Base-by-base conservation (phyloP, 2,888 invertebrate genomes). In the Calameuta filiformis region DNA sequence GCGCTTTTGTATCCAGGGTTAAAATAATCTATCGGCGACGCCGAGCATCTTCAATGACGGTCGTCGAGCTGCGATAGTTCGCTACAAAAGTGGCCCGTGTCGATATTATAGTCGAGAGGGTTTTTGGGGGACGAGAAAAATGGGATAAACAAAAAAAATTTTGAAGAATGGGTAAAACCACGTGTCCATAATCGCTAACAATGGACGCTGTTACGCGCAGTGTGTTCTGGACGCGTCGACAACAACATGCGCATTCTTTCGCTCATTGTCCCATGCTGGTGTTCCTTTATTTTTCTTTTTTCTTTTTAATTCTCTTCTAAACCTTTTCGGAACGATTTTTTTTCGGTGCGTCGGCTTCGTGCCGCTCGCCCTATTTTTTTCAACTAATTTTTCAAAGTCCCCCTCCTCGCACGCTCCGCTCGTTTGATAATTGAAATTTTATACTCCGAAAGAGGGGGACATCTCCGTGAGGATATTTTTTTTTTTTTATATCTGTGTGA, bases 151-250 rank as follows among this genome's bases (percentile, higher is more conserved):
- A 56, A 56, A 79, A 37, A 73, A 69, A 79, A 33, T 33, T 79
- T 80, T 79, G 79, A 77, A 74, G 80, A 81, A 81, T 81, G 83
- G 84, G 85, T 86, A 85, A 85, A 85, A 86, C 85, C 84, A 84
- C 87, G 89, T 86, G 87, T 85, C 87, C 83, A 86, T 84, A 88
- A 89, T 86, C 85, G 85, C 81, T 75, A 83, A 90, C 89, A 90
- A 89, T 89, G 84, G 87, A 81, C 83, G 84, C 86, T 83, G 85
- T 86, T 86, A 85, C 76, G 69, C 33, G 80, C 79, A 86, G 71
- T 34, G 71, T 31, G 33, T 34, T 71, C 31, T 31, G 31, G 31
- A 34, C 33, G 71, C 31, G 31, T 31, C 71, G 33, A 34, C 71
- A 71, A 34, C 71, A 71, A 71, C 71, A 71, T 76, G 69, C 33